Percentiles rank a stretch among this genome's conserved stretches.
These are phyloP conservation scores for Campopleginae sp. DNA, from an alignment of 2,888 invertebrate species.

Conservation along the genomic window DNA sequence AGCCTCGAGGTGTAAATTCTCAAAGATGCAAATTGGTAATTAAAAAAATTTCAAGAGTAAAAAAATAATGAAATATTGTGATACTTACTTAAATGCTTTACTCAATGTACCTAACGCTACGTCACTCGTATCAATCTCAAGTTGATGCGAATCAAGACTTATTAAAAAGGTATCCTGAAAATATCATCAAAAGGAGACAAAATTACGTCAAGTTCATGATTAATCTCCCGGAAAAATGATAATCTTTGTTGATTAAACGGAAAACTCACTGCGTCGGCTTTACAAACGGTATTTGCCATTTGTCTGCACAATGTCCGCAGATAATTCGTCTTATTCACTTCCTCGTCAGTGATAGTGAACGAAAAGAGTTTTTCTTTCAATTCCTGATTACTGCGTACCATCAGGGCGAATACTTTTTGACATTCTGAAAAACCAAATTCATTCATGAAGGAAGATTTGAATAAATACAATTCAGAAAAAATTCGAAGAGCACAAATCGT, in stretches of 20 bases:
- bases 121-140: conserved; percentile 95
- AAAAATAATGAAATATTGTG: conserved; percentile 1
- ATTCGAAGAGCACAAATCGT: background rate
- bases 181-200: conserved; percentile 76
- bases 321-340: conserved; percentile 92
- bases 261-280: conserved; percentile 94
- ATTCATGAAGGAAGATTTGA: background rate
- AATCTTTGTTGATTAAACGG: background rate
- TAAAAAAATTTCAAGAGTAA: conserved; percentile 28
- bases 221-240: no score
- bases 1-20: conserved; percentile 37
- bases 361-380: conserved; percentile 94
- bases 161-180: conserved; percentile 92
- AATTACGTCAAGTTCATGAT: background rate
- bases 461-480: background rate
- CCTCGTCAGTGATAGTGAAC: conserved; percentile 93
- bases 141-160: conserved; percentile 91
- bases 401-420: conserved; percentile 95
- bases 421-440: conserved; percentile 87
- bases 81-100: conserved; percentile 92
- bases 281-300: conserved; percentile 96
- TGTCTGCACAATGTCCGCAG: conserved; percentile 93
- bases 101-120: conserved; percentile 94
- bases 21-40: conserved; percentile 35
- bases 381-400: conserved; percentile 94